phyloP scores from a whole-genome alignment of 2,888 invertebrate species.

The Netelia virgata region DNA sequence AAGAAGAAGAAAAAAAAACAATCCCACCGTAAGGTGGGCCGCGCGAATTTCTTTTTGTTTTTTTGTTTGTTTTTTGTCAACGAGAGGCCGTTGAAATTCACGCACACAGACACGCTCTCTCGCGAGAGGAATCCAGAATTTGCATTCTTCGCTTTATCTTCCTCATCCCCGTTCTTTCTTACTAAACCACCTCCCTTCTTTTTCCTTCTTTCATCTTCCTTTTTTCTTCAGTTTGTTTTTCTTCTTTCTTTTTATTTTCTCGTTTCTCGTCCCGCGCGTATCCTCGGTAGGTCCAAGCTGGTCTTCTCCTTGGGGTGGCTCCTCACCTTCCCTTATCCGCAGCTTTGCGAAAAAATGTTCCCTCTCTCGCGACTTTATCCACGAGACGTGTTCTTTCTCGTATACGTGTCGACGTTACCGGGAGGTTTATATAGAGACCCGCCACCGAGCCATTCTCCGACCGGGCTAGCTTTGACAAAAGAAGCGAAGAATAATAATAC shows the following conservation, averaged over 20 bases:
- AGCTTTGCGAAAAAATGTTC: conserved; percentile 43
- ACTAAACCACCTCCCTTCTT: conserved; percentile 37
- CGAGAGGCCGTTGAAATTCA: conserved; percentile 23
- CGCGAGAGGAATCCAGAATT: conserved; percentile 30
- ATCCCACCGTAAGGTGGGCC: too few species aligned
- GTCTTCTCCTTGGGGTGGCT: conserved; percentile 1
- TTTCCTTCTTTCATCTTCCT: background rate
- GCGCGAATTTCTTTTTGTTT: too few species aligned
- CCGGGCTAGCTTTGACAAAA: conserved; percentile 22
- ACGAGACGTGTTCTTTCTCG: conserved; percentile 20
- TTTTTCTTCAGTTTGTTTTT: conserved; percentile 19
- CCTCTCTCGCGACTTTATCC: conserved; percentile 33
- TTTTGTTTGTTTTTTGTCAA: conserved; percentile 5
- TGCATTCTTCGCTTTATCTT: conserved; percentile 32
- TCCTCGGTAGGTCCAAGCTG: conserved; percentile 8
- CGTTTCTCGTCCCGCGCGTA: background rate
- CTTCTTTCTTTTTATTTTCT: background rate
- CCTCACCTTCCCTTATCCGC: background rate
- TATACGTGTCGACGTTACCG: background rate
- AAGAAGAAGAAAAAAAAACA: conserved; percentile 42
- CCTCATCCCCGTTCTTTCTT: background rate
- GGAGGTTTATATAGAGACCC: conserved; percentile 9
- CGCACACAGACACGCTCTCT: conserved; percentile 1
- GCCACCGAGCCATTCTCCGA: conserved; percentile 17
- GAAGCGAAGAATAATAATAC: conserved; percentile 34